These are phyloP conservation scores for Alosa sapidissima DNA, from an alignment of 2,797 vertebrate genomes.

Conservation along the genomic window DNA sequence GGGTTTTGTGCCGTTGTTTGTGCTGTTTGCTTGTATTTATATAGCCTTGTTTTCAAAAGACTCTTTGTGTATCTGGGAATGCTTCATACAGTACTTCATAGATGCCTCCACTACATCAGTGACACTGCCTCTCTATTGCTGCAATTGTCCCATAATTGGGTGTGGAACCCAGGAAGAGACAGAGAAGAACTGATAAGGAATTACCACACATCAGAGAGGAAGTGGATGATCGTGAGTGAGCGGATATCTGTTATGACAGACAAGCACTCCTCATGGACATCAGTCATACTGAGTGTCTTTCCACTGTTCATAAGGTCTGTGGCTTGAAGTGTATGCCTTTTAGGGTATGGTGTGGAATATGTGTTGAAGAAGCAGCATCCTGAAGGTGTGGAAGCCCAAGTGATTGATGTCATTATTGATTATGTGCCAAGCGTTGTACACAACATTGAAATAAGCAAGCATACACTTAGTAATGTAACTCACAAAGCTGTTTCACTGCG, in stretches of 20 bases:
- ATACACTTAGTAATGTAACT: background rate
- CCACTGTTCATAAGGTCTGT: background rate
- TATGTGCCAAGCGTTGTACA: background rate
- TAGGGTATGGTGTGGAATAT: background rate
- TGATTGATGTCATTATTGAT: background rate
- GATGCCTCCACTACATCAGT: background rate
- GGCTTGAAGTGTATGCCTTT: background rate
- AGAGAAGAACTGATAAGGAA: background rate
- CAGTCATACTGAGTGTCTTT: background rate
- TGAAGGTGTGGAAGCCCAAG: background rate
- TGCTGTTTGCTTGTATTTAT: background rate
- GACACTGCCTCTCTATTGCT: background rate
- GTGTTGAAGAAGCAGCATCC: background rate
- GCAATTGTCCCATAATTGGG: background rate
- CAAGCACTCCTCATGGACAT: slow-evolving; percentile 2
- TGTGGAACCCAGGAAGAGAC: background rate
- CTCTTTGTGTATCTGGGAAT: background rate
- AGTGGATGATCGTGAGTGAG: background rate
- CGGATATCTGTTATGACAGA: slow-evolving; percentile 8
- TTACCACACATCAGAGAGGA: slow-evolving; percentile 7
- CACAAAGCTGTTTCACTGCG: background rate
- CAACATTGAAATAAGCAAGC: background rate
- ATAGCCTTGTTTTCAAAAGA: background rate
- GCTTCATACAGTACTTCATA: background rate
- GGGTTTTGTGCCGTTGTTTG: background rate